Evolutionary conservation across 2,888 invertebrate species (phyloP), one percentile per base, ranked within the genome.

Genomic region (Lepidocyrtinus sp.): DNA sequence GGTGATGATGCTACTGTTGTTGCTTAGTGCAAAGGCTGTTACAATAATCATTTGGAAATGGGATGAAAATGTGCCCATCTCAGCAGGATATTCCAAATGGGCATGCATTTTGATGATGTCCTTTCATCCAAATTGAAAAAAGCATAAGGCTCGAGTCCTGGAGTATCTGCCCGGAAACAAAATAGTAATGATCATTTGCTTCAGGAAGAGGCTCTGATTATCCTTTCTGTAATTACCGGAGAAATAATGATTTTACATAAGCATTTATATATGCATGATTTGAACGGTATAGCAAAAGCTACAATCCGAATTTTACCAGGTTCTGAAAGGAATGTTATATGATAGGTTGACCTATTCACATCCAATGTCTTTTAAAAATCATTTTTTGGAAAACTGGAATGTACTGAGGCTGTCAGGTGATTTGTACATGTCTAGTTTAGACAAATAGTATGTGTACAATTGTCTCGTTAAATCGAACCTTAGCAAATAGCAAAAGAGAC

Each of bases 41-140:
- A 67, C 74, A 75, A 68, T 75, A 68, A 75, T 75, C 68, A 75
- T 75, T 68, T 75, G 62, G 19, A 67, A 69, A 46, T 21, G 62
- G 62, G 61, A 75, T 55, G 74, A 75, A 67, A 71, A 61, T 71
- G 27, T 36, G 62, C 36, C 55, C 55, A 36, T 15, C 75, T 27
- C 75, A 62, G 68, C 62, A 75, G 68, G 62, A 62, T 68, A 36
- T 67, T 68, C 62, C 5, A 36, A 36, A 36, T 36, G 36, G 36
- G 36, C 36, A 36, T 59, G 7, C 0, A 36, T 46, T 65, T 68
- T 46, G 61, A 74, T 74, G 55, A 67, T 61, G 61, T 36, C 21
- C 67, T 64, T 74, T n/a, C 26, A 15, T 63, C 12, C n/a, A 12
- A 1, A 21, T 27, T 61, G 17, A 2, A 15, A 25, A 17, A 46